Base-by-base conservation (phyloP, 2,113 vertebrate genomes). In the Monopterus albus region DNA sequence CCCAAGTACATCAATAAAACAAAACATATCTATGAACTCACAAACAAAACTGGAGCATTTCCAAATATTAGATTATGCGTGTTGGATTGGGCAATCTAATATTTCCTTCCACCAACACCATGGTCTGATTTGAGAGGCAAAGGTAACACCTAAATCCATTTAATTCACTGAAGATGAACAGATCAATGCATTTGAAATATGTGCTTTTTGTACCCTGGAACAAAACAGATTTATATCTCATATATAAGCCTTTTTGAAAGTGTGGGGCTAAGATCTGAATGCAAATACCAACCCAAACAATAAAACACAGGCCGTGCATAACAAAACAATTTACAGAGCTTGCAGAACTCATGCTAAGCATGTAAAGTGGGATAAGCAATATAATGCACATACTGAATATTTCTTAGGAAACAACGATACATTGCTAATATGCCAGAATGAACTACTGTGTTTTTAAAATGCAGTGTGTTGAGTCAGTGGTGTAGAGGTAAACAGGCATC, bases 11-110 rank as follows among this genome's bases (percentile, higher is more conserved):
- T 53, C 80, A 77, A 57, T 52, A 75, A 80, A 84, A 83, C 86
- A 74, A 83, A 86, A 85, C 80, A 85, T 87, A 88, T 62, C 72
- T 69, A 62, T 42, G 69, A 78, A 70, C 28, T 64, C 67, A n/a
- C 57, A 78, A 76, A 81, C 55, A 83, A n/a, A n/a, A 72, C 45
- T 28, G 62, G n/a, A n/a, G n/a, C n/a, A n/a, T 72, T 79, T 65
- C 21, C 60, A n/a, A n/a, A n/a, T n/a, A n/a, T n/a, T n/a, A n/a
- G n/a, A n/a, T n/a, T n/a, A n/a, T n/a, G n/a, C n/a, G n/a, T n/a
- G n/a, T n/a, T n/a, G n/a, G n/a, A n/a, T n/a, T n/a, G n/a, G n/a
- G n/a, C n/a, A n/a, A n/a, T n/a, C n/a, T n/a, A n/a, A n/a, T n/a
- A 59, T 72, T 78, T 64, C 20, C 61, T 45, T 49, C 52, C 55